These are phyloP conservation scores for Drosophila aldrichi DNA, from an alignment of 2,888 invertebrate genomes.

Conservation along the genomic window DNA sequence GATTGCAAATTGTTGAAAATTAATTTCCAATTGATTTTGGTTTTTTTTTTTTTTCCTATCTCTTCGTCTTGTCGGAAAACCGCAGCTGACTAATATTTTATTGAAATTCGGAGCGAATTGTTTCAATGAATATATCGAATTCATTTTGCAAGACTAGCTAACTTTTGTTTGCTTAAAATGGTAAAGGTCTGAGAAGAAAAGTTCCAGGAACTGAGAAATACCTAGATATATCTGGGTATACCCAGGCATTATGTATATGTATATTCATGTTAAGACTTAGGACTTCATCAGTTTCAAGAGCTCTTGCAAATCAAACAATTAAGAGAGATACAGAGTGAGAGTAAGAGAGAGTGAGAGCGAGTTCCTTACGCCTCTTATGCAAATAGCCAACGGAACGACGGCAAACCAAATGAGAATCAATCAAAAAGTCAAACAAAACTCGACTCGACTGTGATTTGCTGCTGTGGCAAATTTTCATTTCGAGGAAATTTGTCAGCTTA, in stretches of 20 bases:
- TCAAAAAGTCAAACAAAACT: conserved; percentile 50
- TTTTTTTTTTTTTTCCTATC: background rate
- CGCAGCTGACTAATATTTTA: conserved; percentile 35
- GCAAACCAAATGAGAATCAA: conserved; percentile 38
- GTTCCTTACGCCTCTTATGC: background rate
- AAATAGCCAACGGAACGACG: background rate
- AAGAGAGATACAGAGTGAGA: background rate
- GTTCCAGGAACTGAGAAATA: too few species aligned
- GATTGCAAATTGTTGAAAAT: conserved; percentile 54
- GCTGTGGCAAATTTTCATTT: conserved; percentile 22
- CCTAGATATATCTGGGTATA: background rate
- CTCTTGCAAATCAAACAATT: background rate
- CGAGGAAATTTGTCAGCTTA: conserved; percentile 25
- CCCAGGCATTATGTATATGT: background rate
- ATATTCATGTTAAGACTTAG: too few species aligned
- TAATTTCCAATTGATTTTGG: conserved; percentile 42
- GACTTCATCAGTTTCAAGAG: background rate
- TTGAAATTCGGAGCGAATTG: background rate
- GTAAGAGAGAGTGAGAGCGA: too few species aligned
- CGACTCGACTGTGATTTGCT: conserved; percentile 12
- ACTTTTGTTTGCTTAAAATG: too few species aligned
- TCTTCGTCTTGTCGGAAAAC: background rate
- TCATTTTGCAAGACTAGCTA: too few species aligned
- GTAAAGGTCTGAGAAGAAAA: too few species aligned
- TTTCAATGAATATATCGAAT: too few species aligned